A percentile compares a stretch with the other conserved stretches of the same genome.
phyloP scores from a whole-genome alignment of 2,113 vertebrate species.

The Phaethon lepturus region DNA sequence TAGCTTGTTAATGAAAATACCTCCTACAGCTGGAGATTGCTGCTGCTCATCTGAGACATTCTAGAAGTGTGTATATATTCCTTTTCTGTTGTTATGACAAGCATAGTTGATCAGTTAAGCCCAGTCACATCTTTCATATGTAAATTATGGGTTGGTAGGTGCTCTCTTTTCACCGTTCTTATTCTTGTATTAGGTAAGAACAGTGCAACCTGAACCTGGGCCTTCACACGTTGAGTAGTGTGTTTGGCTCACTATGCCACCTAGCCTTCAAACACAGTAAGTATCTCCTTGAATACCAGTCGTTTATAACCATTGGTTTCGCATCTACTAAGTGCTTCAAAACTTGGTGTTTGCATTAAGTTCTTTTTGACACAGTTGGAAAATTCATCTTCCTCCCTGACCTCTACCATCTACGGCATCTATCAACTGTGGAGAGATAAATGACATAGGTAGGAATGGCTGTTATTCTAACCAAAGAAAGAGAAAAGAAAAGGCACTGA shows the following conservation, averaged over 20 bases:
- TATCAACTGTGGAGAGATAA: neutral
- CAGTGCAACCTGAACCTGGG: fast-evolving
- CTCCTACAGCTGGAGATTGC: neutral
- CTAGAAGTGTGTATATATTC: neutral
- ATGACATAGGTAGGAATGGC: neutral
- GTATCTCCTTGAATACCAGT: neutral
- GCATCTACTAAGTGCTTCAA: neutral
- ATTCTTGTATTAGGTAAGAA: neutral
- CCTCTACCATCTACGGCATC: neutral
- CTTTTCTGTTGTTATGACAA: neutral
- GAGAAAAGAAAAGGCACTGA: neutral
- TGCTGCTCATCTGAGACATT: neutral
- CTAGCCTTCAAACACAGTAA: neutral
- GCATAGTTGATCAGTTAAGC: neutral
- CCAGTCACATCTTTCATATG: neutral
- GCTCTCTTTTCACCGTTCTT: neutral
- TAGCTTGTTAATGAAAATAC: conserved; percentile 1
- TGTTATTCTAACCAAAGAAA: neutral
- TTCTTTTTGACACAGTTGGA: neutral
- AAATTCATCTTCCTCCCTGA: neutral
- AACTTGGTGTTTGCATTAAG: neutral
- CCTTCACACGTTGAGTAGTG: neutral
- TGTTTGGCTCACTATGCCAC: neutral
- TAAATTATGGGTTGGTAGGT: neutral
- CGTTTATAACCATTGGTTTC: neutral